Evolutionary conservation across 2,113 vertebrate species (phyloP), one percentile per base, ranked within the genome.

Genomic region (Pica pica): DNA sequence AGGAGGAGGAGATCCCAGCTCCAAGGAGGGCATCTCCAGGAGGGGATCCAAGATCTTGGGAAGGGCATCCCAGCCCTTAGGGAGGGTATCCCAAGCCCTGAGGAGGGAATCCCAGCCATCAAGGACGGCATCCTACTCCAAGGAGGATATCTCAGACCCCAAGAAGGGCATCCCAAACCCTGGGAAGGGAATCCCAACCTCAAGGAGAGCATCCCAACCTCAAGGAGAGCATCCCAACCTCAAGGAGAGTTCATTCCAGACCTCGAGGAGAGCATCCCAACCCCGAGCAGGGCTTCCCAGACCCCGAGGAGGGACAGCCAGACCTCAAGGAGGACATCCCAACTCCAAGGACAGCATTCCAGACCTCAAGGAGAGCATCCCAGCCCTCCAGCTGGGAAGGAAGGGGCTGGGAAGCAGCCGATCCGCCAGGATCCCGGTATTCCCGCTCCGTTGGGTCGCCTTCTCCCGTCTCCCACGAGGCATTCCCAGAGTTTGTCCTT

Each of bases 371-470:
- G 42, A 41, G 37, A 18, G 3, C 28, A 6, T 35, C 41, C 57
- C 8, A 6, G n/a, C 8, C 9, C n/a, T 67, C 6, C 3, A 64
- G 73, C 47, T 16, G 67, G 60, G 60, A 31, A 68, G 28, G 59
- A 42, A 7, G 22, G 59, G 22, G 60, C 26, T 42, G 87, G 85
- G n/a, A 71, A 7, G 47, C 47, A 28, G 86, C 26, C 0, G 2
- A 26, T 28, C 56, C 2, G 0, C 26, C 71, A 14, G 65, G 71
- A n/a, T 44, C 80, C 4, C 4, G 4, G 1, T 1, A 0, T 27
- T 65, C 63, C 93, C 15, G 24, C 89, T 84, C 55, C 23, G 0
- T 6, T 7, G 6, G 10, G 47, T 70, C 59, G 2, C 93, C 80
- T 64, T 30, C 57, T 94, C 77, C 83, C 31, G 8, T 11, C 55